phyloP scores from a whole-genome alignment of 1,140 invertebrate genomes.

The Augochlora pura region DNA sequence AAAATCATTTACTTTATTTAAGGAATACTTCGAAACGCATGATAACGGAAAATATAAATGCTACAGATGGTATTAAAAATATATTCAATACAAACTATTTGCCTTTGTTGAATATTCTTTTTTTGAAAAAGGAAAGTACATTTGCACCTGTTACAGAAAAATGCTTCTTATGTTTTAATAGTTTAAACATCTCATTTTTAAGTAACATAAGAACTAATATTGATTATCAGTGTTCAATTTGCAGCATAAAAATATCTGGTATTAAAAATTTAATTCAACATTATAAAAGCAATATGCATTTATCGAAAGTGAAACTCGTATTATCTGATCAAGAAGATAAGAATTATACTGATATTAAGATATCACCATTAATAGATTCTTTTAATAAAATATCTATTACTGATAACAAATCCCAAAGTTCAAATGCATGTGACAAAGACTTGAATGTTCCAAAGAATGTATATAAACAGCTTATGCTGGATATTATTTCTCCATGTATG shows the following conservation, averaged over 20 bases:
- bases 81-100: not conserved
- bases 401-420: not conserved
- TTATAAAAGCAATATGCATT: not conserved
- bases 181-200: too few relatives aligned
- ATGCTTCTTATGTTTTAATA: not conserved
- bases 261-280: not conserved
- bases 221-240: not conserved
- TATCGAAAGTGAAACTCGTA: not conserved
- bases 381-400: not conserved
- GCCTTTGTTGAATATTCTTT: not conserved
- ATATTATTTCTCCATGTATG: not conserved
- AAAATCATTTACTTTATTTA: conserved; percentile 4
- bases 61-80: not conserved
- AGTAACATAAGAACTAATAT: not conserved
- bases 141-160: not conserved
- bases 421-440: not conserved
- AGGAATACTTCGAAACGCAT: not conserved
- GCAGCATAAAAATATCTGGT: not conserved
- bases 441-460: not conserved
- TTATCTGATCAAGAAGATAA: not conserved
- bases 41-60: not conserved
- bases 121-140: not conserved
- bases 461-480: not conserved
- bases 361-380: not conserved
- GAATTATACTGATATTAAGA: too few relatives aligned